These are phyloP conservation scores for Zonitis immaculata DNA, from an alignment of 2,888 invertebrate species.

Conservation along the genomic window DNA sequence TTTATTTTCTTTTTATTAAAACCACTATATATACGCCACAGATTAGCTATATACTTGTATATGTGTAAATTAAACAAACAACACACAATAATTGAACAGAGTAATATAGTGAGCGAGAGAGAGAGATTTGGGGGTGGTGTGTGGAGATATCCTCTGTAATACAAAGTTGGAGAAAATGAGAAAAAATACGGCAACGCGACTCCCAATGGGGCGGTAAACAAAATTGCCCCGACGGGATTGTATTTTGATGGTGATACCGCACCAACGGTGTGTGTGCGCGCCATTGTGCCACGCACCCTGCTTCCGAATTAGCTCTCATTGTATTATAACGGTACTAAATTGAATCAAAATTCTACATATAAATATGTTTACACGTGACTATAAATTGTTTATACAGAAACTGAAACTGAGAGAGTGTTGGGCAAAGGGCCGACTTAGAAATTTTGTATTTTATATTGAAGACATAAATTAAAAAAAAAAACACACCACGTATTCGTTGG, in stretches of 20 bases:
- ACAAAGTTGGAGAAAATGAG: neutral
- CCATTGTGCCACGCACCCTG: slow-evolving; percentile 30
- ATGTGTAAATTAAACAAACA: neutral
- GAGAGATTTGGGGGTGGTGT: neutral
- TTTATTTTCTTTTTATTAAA: no score
- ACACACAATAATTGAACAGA: neutral
- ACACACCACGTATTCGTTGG: no score
- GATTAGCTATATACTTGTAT: neutral
- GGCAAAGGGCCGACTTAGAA: no score
- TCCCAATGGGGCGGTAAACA: slow-evolving; percentile 30
- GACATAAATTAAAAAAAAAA: no score
- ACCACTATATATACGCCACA: no score
- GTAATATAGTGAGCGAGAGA: no score
- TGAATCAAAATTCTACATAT: slow-evolving; percentile 40
- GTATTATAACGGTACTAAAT: slow-evolving; percentile 33
- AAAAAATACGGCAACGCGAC: slow-evolving; percentile 5
- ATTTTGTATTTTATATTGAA: no score
- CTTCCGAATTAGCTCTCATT: slow-evolving; percentile 37
- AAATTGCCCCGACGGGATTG: slow-evolving; percentile 32
- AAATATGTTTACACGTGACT: slow-evolving; percentile 26
- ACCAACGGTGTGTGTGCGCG: no score
- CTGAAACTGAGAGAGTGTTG: no score
- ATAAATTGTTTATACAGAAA: no score
- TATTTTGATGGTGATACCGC: slow-evolving; percentile 28
- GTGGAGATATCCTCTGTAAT: neutral